Percentiles rank a stretch among this genome's conserved stretches.
phyloP scores from a whole-genome alignment of 2,888 invertebrate genomes.

The Allolobophora icterica region DNA sequence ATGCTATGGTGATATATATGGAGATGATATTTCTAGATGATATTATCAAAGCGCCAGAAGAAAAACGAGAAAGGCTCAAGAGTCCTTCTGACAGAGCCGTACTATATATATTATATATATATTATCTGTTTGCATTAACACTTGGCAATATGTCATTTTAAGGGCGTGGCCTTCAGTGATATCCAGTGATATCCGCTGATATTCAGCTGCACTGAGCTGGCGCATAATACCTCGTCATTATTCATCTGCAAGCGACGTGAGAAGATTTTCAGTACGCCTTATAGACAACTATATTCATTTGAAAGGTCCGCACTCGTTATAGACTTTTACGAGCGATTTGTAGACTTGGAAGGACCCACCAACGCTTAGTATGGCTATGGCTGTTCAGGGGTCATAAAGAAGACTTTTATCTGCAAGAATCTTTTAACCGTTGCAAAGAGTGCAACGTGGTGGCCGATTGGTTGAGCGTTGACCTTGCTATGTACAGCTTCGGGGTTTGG shows the following conservation, averaged over 20 bases:
- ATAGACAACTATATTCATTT: background rate
- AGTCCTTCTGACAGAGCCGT: too few species aligned
- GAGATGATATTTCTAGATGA: too few species aligned
- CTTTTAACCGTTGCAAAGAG: background rate
- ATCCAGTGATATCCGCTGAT: too few species aligned
- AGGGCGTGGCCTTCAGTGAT: background rate
- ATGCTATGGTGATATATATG: too few species aligned
- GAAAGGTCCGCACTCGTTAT: background rate
- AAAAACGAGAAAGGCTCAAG: too few species aligned
- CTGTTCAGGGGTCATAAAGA: background rate
- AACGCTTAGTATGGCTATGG: background rate
- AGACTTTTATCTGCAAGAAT: background rate
- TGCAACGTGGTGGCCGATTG: background rate
- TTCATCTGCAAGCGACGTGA: background rate
- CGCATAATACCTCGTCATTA: too few species aligned
- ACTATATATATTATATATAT: too few species aligned
- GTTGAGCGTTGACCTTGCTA: background rate
- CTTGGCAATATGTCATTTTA: background rate
- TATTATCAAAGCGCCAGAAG: too few species aligned
- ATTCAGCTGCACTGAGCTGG: too few species aligned
- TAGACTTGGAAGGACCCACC: background rate
- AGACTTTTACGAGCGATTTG: background rate
- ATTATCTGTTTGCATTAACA: background rate
- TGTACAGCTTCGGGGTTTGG: background rate
- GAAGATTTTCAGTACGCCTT: background rate